Base-by-base conservation (phyloP, 2,888 invertebrate species). In the Lissocephala sabroskyi region DNA sequence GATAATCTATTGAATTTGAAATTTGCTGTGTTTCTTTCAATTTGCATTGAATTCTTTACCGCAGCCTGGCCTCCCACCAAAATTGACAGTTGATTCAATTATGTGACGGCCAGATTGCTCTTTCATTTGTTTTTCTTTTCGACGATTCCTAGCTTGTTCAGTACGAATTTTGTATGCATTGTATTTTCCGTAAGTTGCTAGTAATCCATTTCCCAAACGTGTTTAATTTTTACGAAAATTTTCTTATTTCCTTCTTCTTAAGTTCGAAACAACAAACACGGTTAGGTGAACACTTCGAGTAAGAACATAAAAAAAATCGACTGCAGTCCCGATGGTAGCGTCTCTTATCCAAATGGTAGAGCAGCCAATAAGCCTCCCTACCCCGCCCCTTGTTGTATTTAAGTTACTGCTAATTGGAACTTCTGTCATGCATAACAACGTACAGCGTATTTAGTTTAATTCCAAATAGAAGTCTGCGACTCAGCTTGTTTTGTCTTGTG, bases 251-350 rank as follows among this genome's bases (percentile, higher is more conserved):
- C 26, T 23, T 26, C 23, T 39, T 23, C 26, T 29, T 33, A 39
- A 6, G 37, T 32, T n/a, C n/a, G 13, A 18, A 30, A 37, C 28
- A 33, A 51, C 41, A 54, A 52, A 66, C 52, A 41, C 47, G 62
- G 23, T 33, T 13, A 33, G 29, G 14, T 50, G 55, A 37, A 43
- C 42, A 36, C 39, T 44, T 35, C 32, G 41, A 30, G 42, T 36
- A 41, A 14, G 23, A 35, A 57, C 40, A 18, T 32, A 54, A n/a
- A 49, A 48, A 56, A 65, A 62, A 64, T 82, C 84, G 84, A 84
- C 84, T 84, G 84, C 84, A 84, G 84, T 79, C 84, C 84, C 84
- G 84, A 80, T 68, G 75, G 80, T 63, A 79, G 79, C 76, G 77
- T 79, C 62, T 77, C 79, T 70, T 70, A 70, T 70, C 75, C 46